Conservation (phyloP, 2,113 vertebrate species). For the Carassius gibelio region DNA sequence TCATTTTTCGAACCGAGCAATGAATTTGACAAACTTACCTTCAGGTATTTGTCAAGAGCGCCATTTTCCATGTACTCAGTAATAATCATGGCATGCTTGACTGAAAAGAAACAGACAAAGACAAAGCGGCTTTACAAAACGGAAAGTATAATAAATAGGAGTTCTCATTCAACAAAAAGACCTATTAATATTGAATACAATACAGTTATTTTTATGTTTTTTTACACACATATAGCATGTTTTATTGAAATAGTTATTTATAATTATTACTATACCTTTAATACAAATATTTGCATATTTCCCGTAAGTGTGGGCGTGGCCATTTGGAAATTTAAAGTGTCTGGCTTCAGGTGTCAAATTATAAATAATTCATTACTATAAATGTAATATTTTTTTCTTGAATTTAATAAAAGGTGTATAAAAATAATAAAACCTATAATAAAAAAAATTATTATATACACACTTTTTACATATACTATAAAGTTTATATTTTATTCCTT, state of each 20-base stretch:
- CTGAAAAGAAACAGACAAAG: conserved; percentile 66
- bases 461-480: too few relatives aligned
- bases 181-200: background rate
- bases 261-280: background rate
- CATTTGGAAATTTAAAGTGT: too few relatives aligned
- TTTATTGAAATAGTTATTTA: too few relatives aligned
- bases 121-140: background rate
- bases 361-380: too few relatives aligned
- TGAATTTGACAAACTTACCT: conserved; percentile 73
- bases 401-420: background rate
- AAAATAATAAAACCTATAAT: background rate
- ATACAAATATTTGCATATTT: background rate
- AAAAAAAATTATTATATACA: too few relatives aligned
- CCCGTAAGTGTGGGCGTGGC: too few relatives aligned
- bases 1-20: background rate
- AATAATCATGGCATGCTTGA: conserved; percentile 96
- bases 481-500: too few relatives aligned
- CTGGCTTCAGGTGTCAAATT: too few relatives aligned
- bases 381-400: too few relatives aligned
- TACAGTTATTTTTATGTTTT: too few relatives aligned
- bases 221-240: too few relatives aligned
- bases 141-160: background rate
- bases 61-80: conserved; percentile 98
- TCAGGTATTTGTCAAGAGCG: conserved; percentile 89
- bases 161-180: background rate